Percentiles rank a stretch among this genome's conserved stretches.
phyloP scores from a whole-genome alignment of 2,797 vertebrate species.

The Notolepis coatsorum region DNA sequence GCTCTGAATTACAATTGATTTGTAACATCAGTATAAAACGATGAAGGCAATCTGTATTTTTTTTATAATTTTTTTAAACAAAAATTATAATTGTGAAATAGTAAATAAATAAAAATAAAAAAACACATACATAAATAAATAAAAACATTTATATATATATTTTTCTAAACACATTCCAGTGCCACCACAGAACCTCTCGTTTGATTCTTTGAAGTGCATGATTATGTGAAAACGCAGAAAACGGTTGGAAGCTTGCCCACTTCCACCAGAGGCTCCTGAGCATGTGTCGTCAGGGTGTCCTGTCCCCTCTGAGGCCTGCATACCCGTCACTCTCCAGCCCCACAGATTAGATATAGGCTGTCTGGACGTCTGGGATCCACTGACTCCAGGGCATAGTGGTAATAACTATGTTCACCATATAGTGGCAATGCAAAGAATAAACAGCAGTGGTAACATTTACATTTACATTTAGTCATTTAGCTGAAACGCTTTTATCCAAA shows the following conservation, averaged over 20 bases:
- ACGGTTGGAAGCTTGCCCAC: not conserved
- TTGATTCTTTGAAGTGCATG: too few species aligned
- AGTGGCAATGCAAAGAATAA: not conserved
- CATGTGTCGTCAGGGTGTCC: constrained; percentile 10
- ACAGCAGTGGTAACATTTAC: not conserved
- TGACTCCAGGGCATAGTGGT: not conserved
- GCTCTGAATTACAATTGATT: too few species aligned
- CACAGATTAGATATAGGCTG: constrained; percentile 30
- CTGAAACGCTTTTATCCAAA: not conserved
- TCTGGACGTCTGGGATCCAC: too few species aligned
- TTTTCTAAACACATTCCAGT: too few species aligned
- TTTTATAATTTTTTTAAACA: too few species aligned
- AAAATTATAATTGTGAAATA: too few species aligned
- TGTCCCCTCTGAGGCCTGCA: constrained; percentile 11
- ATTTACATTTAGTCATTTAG: not conserved
- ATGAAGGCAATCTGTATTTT: too few species aligned
- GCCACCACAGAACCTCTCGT: too few species aligned
- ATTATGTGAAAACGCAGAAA: not conserved
- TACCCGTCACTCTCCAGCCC: constrained; percentile 47
- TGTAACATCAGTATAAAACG: too few species aligned
- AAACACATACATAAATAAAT: too few species aligned
- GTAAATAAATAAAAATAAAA: too few species aligned
- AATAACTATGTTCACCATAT: not conserved
- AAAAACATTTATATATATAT: too few species aligned
- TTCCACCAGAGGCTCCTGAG: not conserved